Evolutionary conservation across 2,797 vertebrate species (phyloP).

Genomic region (Thaleichthys pacificus): DNA sequence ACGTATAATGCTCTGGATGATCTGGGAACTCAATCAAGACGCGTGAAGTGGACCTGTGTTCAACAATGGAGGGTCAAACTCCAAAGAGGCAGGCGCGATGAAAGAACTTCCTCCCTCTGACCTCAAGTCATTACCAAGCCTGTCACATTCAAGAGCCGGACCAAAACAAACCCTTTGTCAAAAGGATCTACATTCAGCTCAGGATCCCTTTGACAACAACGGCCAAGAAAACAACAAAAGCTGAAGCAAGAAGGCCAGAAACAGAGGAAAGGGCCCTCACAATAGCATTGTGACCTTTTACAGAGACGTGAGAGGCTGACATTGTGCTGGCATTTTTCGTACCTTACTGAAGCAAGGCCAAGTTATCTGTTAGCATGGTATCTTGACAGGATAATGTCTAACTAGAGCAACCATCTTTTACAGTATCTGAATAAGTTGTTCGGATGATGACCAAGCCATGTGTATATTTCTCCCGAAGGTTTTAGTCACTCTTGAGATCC

Average conservation of each 20-base stretch:
- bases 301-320: conserved; percentile 27
- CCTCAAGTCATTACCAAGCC: conserved; percentile 62
- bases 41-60: conserved; percentile 46
- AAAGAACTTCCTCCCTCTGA: conserved; percentile 75
- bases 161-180: conserved; percentile 73
- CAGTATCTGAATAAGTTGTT: background rate
- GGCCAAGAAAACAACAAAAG: conserved; percentile 62
- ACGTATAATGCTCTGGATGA: conserved; percentile 31
- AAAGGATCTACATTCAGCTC: conserved; percentile 65
- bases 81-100: conserved; percentile 61
- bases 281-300: conserved; percentile 46
- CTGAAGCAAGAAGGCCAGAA: conserved; percentile 43
- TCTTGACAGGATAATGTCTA: background rate
- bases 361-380: background rate
- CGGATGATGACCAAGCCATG: background rate
- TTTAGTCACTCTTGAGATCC: background rate
- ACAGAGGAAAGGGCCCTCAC: conserved; percentile 32
- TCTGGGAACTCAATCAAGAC: conserved; percentile 52
- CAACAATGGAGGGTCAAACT: conserved; percentile 66
- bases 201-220: conserved; percentile 57
- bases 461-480: background rate
- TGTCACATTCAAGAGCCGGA: conserved; percentile 53
- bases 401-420: background rate
- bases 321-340: conserved; percentile 16
- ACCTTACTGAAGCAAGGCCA: conserved; percentile 3